Evolutionary conservation across 1,140 invertebrate genomes (phyloP), one percentile per base, ranked within the genome.

Genomic region (Apis florea): DNA sequence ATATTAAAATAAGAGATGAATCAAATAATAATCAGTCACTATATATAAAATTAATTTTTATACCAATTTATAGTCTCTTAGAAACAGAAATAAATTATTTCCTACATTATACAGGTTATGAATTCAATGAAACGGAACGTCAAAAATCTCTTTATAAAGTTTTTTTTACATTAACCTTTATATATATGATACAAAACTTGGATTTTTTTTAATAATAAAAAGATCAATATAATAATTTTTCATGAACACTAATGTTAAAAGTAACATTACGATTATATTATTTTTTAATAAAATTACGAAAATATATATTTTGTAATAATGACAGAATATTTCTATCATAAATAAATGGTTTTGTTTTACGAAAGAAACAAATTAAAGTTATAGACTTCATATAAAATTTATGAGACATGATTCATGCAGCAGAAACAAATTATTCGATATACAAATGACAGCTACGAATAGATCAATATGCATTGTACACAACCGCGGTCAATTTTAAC

Each of bases 401-500:
- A 53, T 26, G 31, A 74, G 26, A 76, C 40, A 51, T 26, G 21
- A 63, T 77, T 70, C 70, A 68, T 71, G 66, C 59, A 21, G 40
- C 2, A 63, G 77, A 80, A 80, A 80, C 63, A 58, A 82, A 85
- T 83, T 79, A 73, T 76, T 87, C 71, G 72, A 82, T 82, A 72
- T 84, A 75, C 73, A 83, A 86, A 84, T 90, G 90, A 90, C 89
- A 89, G 85, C 82, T 84, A 87, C 83, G 85, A 85, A 89, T 88
- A 92, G 90, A 92, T 92, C 91, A 91, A 92, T 92, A 92, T 92
- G 85, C 85, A 91, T 88, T 88, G 90, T 90, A 89, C 85, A 91
- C 87, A 89, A 88, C 81, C 82, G 80, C 85, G 79, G 76, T 82
- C 79, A 86, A 84, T 86, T 86, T 85, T 78, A 72, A 64, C 67